phyloP scores from a whole-genome alignment of 2,797 vertebrate species.

The Xenentodon cancila region DNA sequence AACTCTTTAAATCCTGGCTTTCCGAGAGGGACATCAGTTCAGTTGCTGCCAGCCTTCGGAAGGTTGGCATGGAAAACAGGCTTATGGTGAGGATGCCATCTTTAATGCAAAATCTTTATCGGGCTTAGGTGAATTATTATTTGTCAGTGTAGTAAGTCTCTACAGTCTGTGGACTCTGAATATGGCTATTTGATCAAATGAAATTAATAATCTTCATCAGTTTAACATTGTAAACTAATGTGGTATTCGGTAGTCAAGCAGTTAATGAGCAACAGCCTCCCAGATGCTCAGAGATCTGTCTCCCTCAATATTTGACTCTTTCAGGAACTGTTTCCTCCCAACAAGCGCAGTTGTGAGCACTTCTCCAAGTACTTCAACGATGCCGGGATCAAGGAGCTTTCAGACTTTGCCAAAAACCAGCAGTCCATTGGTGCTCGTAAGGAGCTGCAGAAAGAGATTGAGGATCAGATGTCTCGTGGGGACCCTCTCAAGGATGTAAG shows the following conservation, averaged over 20 bases:
- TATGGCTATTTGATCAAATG: neutral
- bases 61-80: constrained; percentile 98
- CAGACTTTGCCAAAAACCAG: constrained; percentile 92
- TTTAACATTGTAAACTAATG: constrained; percentile 1
- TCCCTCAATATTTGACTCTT: constrained; percentile 32
- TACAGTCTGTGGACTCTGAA: neutral
- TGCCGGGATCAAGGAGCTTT: constrained; percentile 91
- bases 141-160: neutral
- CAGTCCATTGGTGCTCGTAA: constrained; percentile 92
- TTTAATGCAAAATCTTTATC: neutral
- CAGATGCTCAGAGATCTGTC: neutral
- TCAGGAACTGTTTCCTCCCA: constrained; percentile 94
- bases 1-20: constrained; percentile 98
- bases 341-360: constrained; percentile 93
- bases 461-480: constrained; percentile 92
- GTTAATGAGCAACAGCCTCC: constrained; percentile 10
- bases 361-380: constrained; percentile 95
- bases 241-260: neutral
- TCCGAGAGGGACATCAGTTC: constrained; percentile 96
- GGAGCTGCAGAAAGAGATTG: constrained; percentile 92
- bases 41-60: constrained; percentile 91
- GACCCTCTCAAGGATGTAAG: constrained; percentile 92
- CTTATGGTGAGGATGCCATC: constrained; percentile 85
- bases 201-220: neutral
- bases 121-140: neutral